Evolutionary conservation across 2,888 invertebrate species (phyloP).

Genomic region (Octodonta nipae): DNA sequence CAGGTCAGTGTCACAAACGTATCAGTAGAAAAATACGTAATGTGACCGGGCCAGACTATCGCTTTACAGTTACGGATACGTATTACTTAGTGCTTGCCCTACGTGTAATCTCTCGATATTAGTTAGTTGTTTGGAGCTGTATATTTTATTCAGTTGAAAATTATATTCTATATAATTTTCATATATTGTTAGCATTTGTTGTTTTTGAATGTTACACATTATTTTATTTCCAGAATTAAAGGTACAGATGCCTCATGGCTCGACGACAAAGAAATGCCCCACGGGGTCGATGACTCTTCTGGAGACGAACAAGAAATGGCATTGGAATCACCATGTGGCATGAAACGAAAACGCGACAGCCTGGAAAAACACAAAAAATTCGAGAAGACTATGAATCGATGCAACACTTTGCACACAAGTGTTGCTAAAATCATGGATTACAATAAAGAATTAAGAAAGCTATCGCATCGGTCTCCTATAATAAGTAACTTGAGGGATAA

Average conservation of each 20-base stretch:
- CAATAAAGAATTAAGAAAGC: neutral
- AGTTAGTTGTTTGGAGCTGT: too few relatives aligned
- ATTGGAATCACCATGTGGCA: neutral
- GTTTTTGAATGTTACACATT: too few relatives aligned
- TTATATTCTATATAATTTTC: too few relatives aligned
- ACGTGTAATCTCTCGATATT: too few relatives aligned
- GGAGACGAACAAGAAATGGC: slow-evolving; percentile 81
- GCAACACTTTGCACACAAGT: slow-evolving; percentile 25
- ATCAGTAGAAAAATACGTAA: too few relatives aligned
- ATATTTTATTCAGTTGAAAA: too few relatives aligned
- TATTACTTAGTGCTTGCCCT: too few relatives aligned
- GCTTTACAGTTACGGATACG: too few relatives aligned
- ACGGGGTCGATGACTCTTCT: slow-evolving; percentile 61
- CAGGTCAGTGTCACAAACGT: too few relatives aligned
- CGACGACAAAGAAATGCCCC: slow-evolving; percentile 68
- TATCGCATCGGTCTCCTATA: too few relatives aligned
- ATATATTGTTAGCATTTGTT: neutral
- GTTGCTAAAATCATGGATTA: slow-evolving; percentile 7
- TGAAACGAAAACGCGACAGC: slow-evolving; percentile 20
- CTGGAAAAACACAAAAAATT: slow-evolving; percentile 27
- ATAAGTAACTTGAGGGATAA: too few relatives aligned
- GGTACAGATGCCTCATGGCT: slow-evolving; percentile 85
- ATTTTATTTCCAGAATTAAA: slow-evolving; percentile 55
- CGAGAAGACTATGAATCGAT: slow-evolving; percentile 32
- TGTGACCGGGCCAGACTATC: too few relatives aligned